Base-by-base conservation (phyloP, 2,888 invertebrate genomes). In the Monopis laevigella region DNA sequence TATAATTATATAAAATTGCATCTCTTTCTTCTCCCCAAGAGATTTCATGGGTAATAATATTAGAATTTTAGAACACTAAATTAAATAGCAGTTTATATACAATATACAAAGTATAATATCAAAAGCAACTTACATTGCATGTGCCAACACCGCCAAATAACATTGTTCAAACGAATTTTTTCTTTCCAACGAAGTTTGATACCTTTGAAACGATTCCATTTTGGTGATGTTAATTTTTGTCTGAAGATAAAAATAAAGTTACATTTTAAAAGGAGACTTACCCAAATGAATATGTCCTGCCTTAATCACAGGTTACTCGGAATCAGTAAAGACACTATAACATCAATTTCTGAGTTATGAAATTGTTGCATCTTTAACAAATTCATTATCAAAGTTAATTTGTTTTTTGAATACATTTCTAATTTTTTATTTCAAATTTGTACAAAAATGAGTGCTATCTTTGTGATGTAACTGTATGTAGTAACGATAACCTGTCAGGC, bases 131-230 rank as follows among this genome's bases (percentile, higher is more conserved):
- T 77, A 94, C 94, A 99, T 74, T 99, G 99, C 92, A 98, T 94
- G 74, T 98, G 97, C 97, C 98, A 99, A 70, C 98, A 98, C 67
- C 99, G 86, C 99, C 99, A 99, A 62, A 99, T 99, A 54, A 99
- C 96, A 80, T 99, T 99, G 86, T 99, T 99, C 58, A 99, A 83
- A 54, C 99, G 88, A 62, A 99, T 98, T 82, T 99, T 97, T 84
- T 99, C 98, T 78, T 98, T 98, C 92, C 98, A 96, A 58, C 94
- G 86, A 48, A 99, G 82, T 59, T 97, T 90, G 60, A 99, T 90
- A 50, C 99, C 99, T 83, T 98, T 96, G 85, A 99, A 99, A 62
- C 96, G 90, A 82, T 99, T 99, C 99, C 99, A 99, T 87, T 98
- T 98, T 48, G 99, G 99, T 49, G 98, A 99, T 45, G 98, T 98